Base-by-base conservation (phyloP, 1,140 invertebrate genomes). In the Oncopeltus fasciatus region DNA sequence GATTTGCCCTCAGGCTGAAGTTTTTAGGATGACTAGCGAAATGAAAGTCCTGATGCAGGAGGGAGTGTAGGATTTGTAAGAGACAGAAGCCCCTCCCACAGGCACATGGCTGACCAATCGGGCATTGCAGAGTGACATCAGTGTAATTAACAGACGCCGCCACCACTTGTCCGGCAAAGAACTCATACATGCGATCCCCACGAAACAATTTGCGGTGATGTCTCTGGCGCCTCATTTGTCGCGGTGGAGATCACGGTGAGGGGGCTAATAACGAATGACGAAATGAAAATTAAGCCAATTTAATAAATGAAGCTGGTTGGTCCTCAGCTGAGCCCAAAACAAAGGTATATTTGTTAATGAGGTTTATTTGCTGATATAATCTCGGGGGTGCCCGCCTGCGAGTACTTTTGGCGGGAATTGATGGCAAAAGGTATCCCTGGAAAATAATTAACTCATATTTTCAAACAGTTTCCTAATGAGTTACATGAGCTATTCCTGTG, bases 271-370 rank as follows among this genome's bases (percentile, higher is more conserved):
- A n/a, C n/a, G n/a, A n/a, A n/a, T n/a, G n/a, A 21, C 14, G 14
- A 27, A n/a, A 49, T 24, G 47, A 49, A 49, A 56, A 56, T 56
- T 21, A 27, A 24, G 21, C 27, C 51, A 56, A 56, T 56, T 56
- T 12, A 27, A 12, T 27, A 56, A 56, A 56, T 56, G 51, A 56
- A 16, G 12, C 18, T n/a, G 21, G 27, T 21, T 21, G n/a, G 47
- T 49, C 16, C 5, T 49, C 21, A 18, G 47, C n/a, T 8, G 21
- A 9, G 16, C 47, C 47, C n/a, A n/a, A n/a, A n/a, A 38, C 31
- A 38, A 8, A 14, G 31, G 31, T 38, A 38, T 38, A 38, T 38
- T 38, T 38, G 31, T 38, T 38, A 38, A 38, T 38, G 31, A 38
- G 31, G 31, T 38, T 38, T 38, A 38, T 8, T 38, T 38, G 31